Conservation (phyloP, 2,113 vertebrate species). For the Rhynchopsitta pachyrhyncha region DNA sequence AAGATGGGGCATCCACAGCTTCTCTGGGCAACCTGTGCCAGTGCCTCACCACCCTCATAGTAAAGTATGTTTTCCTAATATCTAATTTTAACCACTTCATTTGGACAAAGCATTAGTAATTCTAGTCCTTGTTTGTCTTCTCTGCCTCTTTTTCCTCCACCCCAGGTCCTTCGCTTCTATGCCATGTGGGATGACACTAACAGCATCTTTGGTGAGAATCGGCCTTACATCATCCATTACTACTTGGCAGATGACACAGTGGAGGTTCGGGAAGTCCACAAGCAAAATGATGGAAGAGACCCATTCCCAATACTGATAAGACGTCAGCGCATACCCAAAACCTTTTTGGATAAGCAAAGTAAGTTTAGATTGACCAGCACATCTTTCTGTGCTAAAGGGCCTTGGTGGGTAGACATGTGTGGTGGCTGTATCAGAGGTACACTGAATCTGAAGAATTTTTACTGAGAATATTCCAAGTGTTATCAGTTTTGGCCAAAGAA, state of each 20-base stretch:
- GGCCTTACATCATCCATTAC: conserved; percentile 83
- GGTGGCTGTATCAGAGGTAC: neutral
- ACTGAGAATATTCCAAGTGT: neutral
- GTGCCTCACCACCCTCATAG: neutral
- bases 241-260: conserved; percentile 89
- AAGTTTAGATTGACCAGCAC: neutral
- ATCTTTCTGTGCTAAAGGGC: neutral
- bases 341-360: conserved; percentile 66
- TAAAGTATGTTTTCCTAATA: neutral
- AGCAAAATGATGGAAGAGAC: conserved; percentile 84
- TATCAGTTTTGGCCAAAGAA: neutral
- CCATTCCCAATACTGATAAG: conserved; percentile 85
- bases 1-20: neutral
- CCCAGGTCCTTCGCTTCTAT: conserved; percentile 90
- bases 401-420: neutral
- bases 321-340: conserved; percentile 85
- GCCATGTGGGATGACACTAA: conserved; percentile 83
- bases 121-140: neutral
- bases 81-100: neutral
- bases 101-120: neutral
- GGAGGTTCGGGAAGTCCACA: conserved; percentile 87
- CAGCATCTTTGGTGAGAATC: conserved; percentile 75
- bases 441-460: neutral
- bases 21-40: neutral
- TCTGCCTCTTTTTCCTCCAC: neutral